Base-by-base conservation (phyloP, 2,113 vertebrate species). In the Gasterosteus aculeatus region DNA sequence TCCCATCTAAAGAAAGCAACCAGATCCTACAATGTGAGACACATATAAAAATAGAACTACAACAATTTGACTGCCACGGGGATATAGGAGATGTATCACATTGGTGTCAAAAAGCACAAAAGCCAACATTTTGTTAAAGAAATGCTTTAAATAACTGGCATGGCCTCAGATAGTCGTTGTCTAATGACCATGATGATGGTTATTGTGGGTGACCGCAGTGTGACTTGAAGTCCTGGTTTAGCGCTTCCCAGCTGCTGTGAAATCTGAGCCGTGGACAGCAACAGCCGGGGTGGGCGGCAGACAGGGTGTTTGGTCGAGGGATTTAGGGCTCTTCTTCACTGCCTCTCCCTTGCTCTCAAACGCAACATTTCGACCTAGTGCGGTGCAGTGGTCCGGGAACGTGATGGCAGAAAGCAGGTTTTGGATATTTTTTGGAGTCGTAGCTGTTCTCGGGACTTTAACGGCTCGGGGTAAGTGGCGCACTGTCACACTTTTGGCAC, bases 201-300 rank as follows among this genome's bases (percentile, higher is more conserved):
- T 90, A 92, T 91, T 88, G 80, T 81, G 69, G 44, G 68, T 83
- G 85, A 82, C 83, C 59, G 49, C 63, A 86, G 78, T 90, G 83
- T 85, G 89, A 92, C 87, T 93, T 92, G 85, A 93, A 90, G 87
- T 89, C 83, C 87, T 79, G 83, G 80, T 90, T 92, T 90, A 91
- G 85, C 67, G 57, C 60, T 29, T 85, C 86, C 60, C 87, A 89
- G 91, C 90, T 91, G 91, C 87, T 85, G 65, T 94, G 94, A 90
- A 95, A 95, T 84, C 83, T 53, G 93, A 95, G 87, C 89, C 78
- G 39, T 14, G 63, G 79, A 78, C 53, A 85, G 88, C 77, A 60
- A 94, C 94, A 94, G 94, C 93, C 82, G 93, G 88, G 80, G 35
- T 76, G 87, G 85, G 86, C 60, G 72, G 85, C 81, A 86, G 83